Evolutionary conservation across 2,888 invertebrate genomes (phyloP), one percentile per base, ranked within the genome.

Genomic region (Oithona nana): DNA sequence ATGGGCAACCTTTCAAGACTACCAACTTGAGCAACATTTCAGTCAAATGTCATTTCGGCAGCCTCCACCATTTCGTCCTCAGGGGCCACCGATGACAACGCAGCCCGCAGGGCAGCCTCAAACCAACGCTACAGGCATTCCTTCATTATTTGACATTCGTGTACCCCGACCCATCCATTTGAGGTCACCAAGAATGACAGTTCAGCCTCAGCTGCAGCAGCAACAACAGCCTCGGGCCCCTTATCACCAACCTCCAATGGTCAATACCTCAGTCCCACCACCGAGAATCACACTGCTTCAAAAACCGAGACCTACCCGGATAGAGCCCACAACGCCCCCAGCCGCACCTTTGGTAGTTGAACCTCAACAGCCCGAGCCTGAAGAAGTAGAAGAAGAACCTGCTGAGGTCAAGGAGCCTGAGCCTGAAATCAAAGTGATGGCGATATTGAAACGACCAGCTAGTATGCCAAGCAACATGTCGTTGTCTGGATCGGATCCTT

Each of bases 381-480:
- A 11, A 6, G 16, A 11, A 16, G 39, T 16, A 11, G 39, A 39
- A 16, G 39, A 39, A 39, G 39, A 6, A 11, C 39, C 39, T 39
- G 6, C 16, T 39, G 39, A 39, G 39, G 39, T 39, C 16, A 39
- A 39, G 16, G 39, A 39, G 6, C n/a, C n/a, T n/a, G 39, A 39
- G 39, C 39, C 39, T 39, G 39, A 39, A 39, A 39, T 39, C 39
- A 39, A 16, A 16, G 39, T 39, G 39, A 39, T 11, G 16, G 50
- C 24, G 2, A 59, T 59, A 22, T 26, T 59, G 26, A 59, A 59
- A 49, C 22, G 59, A 50, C 59, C 59, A 2, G 24, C 59, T 6
- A 59, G 59, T 24, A 28, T 50, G 4, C 59, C 59, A 4, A 59
- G 49, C 26, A 48, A 48, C 50, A n/a, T 28, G 28, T 20, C 54